Base-by-base conservation (phyloP, 1,140 invertebrate genomes). In the Pseudomyrmex pallidus region DNA sequence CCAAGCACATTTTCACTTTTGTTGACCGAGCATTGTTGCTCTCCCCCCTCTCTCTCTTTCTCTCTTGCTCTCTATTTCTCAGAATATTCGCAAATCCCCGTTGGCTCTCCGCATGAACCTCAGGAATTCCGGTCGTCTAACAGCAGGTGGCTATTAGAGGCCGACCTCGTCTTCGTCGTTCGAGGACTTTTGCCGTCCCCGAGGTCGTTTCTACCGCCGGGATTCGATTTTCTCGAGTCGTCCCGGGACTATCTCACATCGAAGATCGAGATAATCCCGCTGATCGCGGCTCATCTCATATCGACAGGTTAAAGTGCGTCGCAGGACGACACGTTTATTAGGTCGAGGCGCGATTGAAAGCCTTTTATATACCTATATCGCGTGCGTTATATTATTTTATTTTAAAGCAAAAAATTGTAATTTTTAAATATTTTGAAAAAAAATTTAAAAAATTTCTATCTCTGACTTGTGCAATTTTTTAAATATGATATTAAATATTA, bases 121-220 rank as follows among this genome's bases (percentile, higher is more conserved):
- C 83, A 17, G 56, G 83, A 76, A 89, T 84, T 70, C 72, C 50
- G 78, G 46, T 74, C 20, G 48, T 64, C 50, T 86, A 90, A 84
- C 88, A 90, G 88, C 88, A 83, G 89, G 88, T 74, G 77, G 86
- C 80, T 78, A 90, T 90, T 84, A 89, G 74, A 74, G 5, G n/a
- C n/a, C 56, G 44, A 44, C n/a, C 62, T 82, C 57, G 62, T 86
- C 56, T 56, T 61, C 54, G 61, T 50, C 50, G 35, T 67, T 17
- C 22, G 44, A 56, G 62, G 62, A 85, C 76, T 87, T 87, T 85
- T 74, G 82, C 74, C 35, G 62, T 80, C 56, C 74, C 82, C 13
- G 46, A 48, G 85, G 67, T 56, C 57, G 73, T 74, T 35, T 70
- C 68, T 54, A 59, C 12, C 4, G 13, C 44, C 13, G 46, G 61